These are phyloP conservation scores for Numenius arquata DNA, from an alignment of 2,113 vertebrate species.

Conservation along the genomic window DNA sequence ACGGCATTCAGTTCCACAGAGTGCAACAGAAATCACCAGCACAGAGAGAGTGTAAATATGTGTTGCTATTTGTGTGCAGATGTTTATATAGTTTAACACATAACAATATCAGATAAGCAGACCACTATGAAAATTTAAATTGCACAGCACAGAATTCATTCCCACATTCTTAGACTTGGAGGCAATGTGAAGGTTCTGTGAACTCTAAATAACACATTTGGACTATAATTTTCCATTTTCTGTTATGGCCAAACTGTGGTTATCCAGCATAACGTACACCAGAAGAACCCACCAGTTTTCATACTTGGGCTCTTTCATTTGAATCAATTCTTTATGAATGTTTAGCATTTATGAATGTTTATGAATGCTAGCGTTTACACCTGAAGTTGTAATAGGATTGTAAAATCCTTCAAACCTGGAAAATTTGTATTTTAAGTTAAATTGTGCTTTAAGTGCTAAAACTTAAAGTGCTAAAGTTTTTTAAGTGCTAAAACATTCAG, in stretches of 20 bases:
- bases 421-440: neutral
- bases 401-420: neutral
- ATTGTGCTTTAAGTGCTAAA: neutral
- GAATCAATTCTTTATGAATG: neutral
- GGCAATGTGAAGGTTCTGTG: fast-evolving
- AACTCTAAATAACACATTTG: neutral
- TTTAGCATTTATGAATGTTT: neutral
- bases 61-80: neutral
- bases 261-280: neutral
- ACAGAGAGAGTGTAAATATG: fast-evolving
- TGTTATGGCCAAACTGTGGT: neutral
- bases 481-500: neutral
- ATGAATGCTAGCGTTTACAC: neutral
- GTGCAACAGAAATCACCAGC: neutral
- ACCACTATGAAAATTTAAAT: neutral
- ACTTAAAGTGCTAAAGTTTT: no score
- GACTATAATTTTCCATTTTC: neutral
- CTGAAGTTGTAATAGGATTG: neutral
- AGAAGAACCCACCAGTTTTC: neutral
- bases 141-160: neutral
- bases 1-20: neutral
- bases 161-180: fast-evolving
- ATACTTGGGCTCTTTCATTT: neutral
- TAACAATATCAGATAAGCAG: neutral
- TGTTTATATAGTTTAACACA: neutral